A percentile compares a stretch with the other conserved stretches of the same genome.
Evolutionary conservation across 1,140 invertebrate genomes (phyloP).

Genomic region (Eriocheir sinensis): DNA sequence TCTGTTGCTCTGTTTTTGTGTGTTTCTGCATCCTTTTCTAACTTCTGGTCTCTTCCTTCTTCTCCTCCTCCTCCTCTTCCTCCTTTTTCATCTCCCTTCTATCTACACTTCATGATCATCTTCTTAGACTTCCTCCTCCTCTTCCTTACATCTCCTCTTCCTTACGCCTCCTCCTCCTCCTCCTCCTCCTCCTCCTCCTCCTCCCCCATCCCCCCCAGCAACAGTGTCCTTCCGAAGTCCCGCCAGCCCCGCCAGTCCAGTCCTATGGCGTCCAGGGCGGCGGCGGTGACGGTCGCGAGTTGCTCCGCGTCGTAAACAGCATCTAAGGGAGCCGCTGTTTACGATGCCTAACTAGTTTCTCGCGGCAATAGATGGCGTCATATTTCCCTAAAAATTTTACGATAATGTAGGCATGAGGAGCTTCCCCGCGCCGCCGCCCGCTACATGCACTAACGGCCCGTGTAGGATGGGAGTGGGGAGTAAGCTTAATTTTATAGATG

Average conservation of each 20-base stretch:
- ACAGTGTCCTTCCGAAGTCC: too few relatives aligned
- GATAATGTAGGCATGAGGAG: conserved; percentile 43
- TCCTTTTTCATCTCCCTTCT: too few relatives aligned
- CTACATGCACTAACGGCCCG: conserved; percentile 34
- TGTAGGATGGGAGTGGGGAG: neutral
- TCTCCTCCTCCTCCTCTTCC: too few relatives aligned
- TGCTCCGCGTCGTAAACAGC: neutral
- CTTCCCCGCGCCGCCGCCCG: neutral
- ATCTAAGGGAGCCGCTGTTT: conserved; percentile 27
- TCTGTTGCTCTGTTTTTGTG: too few relatives aligned
- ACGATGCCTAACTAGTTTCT: conserved; percentile 55
- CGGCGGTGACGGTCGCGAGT: neutral
- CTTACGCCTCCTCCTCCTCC: neutral
- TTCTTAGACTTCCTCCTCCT: too few relatives aligned
- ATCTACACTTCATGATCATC: too few relatives aligned
- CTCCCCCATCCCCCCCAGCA: neutral
- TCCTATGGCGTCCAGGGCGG: neutral
- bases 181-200: neutral
- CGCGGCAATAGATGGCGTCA: conserved; percentile 40
- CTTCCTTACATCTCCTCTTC: too few relatives aligned
- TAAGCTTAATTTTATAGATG: conserved; percentile 7
- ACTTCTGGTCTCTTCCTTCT: too few relatives aligned
- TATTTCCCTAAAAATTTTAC: conserved; percentile 38
- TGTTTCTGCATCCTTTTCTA: too few relatives aligned
- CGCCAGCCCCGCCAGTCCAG: neutral